Evolutionary conservation across 2,113 vertebrate genomes (phyloP).

Genomic region (Sinocyclocheilus anshuiensis): DNA sequence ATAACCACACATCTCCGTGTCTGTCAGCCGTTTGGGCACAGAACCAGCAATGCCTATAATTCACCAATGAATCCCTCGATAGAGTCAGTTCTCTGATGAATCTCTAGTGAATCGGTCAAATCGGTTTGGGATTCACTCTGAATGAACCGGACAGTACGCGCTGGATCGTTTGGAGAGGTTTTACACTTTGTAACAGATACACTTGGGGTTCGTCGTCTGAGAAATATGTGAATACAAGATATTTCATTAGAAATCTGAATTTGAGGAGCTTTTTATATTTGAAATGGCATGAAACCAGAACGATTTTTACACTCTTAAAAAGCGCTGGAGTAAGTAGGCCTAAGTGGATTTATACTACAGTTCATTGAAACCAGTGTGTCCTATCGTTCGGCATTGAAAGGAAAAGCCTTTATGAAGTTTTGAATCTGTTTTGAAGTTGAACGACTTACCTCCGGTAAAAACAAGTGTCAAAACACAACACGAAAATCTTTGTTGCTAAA

Average conservation of each 20-base stretch:
- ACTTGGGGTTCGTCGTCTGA: background rate
- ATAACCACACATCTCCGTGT: background rate
- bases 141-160: background rate
- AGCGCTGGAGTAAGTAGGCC: background rate
- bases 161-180: background rate
- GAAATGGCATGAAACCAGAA: background rate
- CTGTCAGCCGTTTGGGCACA: background rate
- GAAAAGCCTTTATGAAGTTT: background rate
- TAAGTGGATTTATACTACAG: background rate
- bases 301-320: background rate
- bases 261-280: background rate
- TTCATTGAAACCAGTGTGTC: background rate
- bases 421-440: too few species aligned
- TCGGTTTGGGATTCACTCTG: background rate
- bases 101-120: background rate
- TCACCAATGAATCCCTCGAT: background rate
- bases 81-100: background rate
- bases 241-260: too few species aligned
- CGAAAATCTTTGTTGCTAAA: background rate
- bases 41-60: background rate
- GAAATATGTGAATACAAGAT: too few species aligned
- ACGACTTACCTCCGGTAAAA: too few species aligned
- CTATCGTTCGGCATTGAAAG: background rate
- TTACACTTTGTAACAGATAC: background rate
- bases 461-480: background rate